phyloP scores from a whole-genome alignment of 2,888 invertebrate species.

The Drosophila affinis region DNA sequence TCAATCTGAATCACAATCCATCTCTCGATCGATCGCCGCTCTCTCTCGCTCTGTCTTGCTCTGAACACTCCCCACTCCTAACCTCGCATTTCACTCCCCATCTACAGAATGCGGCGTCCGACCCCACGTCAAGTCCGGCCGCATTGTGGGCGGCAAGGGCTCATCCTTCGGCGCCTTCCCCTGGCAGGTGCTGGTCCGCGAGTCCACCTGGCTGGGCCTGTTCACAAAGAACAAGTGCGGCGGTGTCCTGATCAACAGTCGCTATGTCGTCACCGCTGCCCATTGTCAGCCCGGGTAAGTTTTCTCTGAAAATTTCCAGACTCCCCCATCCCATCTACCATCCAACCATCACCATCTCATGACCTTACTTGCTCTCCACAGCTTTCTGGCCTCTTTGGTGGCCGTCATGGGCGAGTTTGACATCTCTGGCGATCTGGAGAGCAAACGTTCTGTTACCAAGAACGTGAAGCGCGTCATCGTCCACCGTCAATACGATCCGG shows the following conservation, averaged over 20 bases:
- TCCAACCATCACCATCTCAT: background rate
- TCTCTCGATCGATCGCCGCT: slow-evolving; percentile 2
- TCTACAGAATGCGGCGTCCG: slow-evolving; percentile 93
- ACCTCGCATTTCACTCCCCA: slow-evolving; percentile 83
- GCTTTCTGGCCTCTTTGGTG: slow-evolving; percentile 94
- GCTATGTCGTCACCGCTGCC: slow-evolving; percentile 95
- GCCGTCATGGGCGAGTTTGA: slow-evolving; percentile 96
- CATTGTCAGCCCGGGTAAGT: slow-evolving; percentile 96
- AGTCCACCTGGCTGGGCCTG: slow-evolving; percentile 96
- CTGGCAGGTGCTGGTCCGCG: slow-evolving; percentile 96
- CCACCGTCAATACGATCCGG: slow-evolving; percentile 94
- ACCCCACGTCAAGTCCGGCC: slow-evolving; percentile 90
- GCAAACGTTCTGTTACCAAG: slow-evolving; percentile 90
- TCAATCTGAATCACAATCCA: background rate
- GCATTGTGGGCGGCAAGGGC: slow-evolving; percentile 95
- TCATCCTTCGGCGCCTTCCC: slow-evolving; percentile 95
- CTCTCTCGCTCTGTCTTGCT: slow-evolving; percentile 58
- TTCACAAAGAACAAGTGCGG: slow-evolving; percentile 98
- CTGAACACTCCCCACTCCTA: slow-evolving; percentile 83
- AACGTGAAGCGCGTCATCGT: slow-evolving; percentile 94
- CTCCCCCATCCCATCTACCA: too few relatives aligned
- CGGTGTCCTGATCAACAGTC: slow-evolving; percentile 94
- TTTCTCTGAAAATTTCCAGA: too few relatives aligned
- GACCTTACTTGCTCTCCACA: slow-evolving; percentile 30
- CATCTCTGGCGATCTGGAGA: slow-evolving; percentile 92